These are phyloP conservation scores for Coracopsis vasa DNA, from an alignment of 2,113 vertebrate species.

Conservation along the genomic window DNA sequence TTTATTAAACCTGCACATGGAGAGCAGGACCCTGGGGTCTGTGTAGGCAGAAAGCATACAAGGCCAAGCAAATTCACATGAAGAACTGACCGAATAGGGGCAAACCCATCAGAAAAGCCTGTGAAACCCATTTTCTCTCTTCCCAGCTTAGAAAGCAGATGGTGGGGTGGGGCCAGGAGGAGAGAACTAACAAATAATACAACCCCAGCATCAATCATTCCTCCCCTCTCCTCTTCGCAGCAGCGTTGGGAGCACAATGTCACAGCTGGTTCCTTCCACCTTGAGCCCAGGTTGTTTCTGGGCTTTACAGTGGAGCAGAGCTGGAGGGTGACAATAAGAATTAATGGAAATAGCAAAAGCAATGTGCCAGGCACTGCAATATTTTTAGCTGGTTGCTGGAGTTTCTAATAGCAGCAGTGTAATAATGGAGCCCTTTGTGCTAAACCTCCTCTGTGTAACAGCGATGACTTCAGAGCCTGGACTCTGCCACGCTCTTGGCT, in stretches of 20 bases:
- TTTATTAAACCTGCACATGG: accelerated
- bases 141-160: conserved; percentile 14
- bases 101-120: neutral
- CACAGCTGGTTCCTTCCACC: neutral
- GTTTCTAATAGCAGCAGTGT: neutral
- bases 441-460: neutral
- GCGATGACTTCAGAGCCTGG: neutral
- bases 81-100: neutral
- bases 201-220: neutral
- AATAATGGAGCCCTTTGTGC: neutral
- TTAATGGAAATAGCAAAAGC: conserved; percentile 35
- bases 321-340: neutral
- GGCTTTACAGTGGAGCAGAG: neutral
- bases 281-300: neutral
- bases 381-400: conserved; percentile 28
- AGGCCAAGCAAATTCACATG: neutral
- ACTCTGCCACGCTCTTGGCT: neutral
- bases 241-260: neutral
- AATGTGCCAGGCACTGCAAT: neutral
- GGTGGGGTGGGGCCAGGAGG: neutral
- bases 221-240: neutral
- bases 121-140: neutral
- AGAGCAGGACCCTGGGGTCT: neutral
- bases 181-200: neutral
- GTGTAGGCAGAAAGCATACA: neutral